These are phyloP conservation scores for Plebejus argus DNA, from an alignment of 2,888 invertebrate genomes.

Conservation along the genomic window DNA sequence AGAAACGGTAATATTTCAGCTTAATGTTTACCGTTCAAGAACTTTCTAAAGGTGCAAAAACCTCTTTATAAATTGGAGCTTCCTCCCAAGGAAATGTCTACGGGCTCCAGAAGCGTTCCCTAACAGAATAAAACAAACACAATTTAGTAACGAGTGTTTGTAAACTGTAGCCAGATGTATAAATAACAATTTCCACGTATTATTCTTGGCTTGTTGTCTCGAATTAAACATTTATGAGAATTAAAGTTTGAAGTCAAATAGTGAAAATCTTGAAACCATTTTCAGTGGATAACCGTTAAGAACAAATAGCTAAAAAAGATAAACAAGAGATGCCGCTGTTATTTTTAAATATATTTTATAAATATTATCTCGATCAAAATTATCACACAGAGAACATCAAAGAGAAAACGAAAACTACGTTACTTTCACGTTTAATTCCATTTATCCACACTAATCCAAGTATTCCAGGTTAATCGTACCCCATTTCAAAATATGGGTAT, in stretches of 20 bases:
- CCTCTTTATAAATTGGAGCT: conserved; percentile 38
- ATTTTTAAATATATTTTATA: no score
- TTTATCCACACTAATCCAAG: conserved; percentile 2
- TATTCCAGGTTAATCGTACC: conserved; percentile 4
- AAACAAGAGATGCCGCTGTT: no score
- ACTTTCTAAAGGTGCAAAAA: conserved; percentile 32
- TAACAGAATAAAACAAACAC: conserved; percentile 60
- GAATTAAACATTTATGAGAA: conserved; percentile 31
- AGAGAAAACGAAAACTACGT: neutral
- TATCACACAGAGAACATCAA: neutral
- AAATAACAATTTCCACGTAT: conserved; percentile 53
- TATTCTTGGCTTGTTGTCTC: conserved; percentile 27
- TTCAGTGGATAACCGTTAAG: no score
- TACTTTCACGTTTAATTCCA: neutral
- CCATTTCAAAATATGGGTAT: conserved; percentile 33
- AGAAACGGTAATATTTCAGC: neutral
- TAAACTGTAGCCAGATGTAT: conserved; percentile 52
- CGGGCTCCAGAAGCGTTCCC: conserved; percentile 45
- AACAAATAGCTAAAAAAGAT: no score
- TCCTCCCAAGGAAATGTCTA: conserved; percentile 40
- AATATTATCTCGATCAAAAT: neutral
- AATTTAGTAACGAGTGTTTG: conserved; percentile 65
- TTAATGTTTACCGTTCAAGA: conserved; percentile 27
- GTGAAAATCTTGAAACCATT: neutral
- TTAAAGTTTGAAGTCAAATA: neutral